These are phyloP conservation scores for Noctilio leporinus DNA, from an alignment of 2,113 vertebrate species.

Conservation along the genomic window DNA sequence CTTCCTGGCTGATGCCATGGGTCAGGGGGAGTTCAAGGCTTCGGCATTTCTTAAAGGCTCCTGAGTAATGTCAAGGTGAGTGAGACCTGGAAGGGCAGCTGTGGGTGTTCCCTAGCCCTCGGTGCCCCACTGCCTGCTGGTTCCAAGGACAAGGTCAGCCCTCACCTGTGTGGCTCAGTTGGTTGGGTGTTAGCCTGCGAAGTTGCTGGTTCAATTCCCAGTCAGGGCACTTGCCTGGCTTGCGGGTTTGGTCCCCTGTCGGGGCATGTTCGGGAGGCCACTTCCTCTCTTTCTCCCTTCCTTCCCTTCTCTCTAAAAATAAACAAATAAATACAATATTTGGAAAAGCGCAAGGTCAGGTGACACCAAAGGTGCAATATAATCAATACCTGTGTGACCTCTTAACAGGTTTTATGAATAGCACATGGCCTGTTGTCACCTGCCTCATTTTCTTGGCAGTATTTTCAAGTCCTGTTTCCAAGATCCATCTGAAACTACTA, in stretches of 20 bases:
- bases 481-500: background rate
- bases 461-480: background rate
- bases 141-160: background rate
- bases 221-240: too few relatives aligned
- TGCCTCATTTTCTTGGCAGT: background rate
- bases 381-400: background rate
- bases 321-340: too few relatives aligned
- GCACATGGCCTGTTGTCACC: background rate
- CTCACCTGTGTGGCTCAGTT: too few relatives aligned
- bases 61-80: background rate
- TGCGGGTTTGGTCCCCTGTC: too few relatives aligned
- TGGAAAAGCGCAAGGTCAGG: background rate
- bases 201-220: too few relatives aligned
- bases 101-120: fast-evolving
- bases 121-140: background rate
- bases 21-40: background rate
- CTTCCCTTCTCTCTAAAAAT: too few relatives aligned
- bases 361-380: background rate
- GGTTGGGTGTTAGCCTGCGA: too few relatives aligned
- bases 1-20: background rate
- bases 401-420: background rate
- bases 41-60: background rate
- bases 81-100: background rate
- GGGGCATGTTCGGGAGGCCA: too few relatives aligned
- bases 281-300: too few relatives aligned